Evolutionary conservation across 2,113 vertebrate genomes (phyloP).

Genomic region (Macrotus californicus): DNA sequence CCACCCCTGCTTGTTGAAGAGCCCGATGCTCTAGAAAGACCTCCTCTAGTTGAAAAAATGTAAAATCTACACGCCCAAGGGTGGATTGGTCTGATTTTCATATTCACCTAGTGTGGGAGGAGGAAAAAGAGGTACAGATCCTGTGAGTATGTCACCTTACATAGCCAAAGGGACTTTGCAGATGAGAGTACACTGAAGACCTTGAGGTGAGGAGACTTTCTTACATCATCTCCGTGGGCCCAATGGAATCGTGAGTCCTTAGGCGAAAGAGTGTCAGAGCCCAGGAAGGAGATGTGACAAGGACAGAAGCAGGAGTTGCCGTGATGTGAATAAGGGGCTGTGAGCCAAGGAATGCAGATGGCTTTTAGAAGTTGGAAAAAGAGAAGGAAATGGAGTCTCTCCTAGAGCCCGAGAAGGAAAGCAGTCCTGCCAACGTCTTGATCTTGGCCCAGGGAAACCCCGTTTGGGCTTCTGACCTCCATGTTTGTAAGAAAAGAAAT

Average conservation of each 20-base stretch:
- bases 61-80: background rate
- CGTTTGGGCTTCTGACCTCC: background rate
- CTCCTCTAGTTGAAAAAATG: background rate
- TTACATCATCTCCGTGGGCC: background rate
- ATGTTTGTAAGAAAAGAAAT: background rate
- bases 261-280: background rate
- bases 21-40: background rate
- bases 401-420: background rate
- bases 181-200: background rate
- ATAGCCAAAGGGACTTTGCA: background rate
- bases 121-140: background rate
- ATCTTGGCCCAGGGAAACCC: background rate
- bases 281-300: background rate
- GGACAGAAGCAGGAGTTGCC: background rate
- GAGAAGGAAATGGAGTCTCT: background rate
- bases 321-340: background rate
- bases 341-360: slow-evolving; percentile 24
- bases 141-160: background rate
- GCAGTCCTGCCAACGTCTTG: background rate
- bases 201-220: background rate
- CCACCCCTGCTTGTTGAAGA: background rate
- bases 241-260: background rate
- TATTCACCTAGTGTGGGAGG: background rate
- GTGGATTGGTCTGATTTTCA: background rate
- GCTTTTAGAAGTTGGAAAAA: background rate